Evolutionary conservation across 2,797 vertebrate species (phyloP).

Genomic region (Thripadectes ignobilis): DNA sequence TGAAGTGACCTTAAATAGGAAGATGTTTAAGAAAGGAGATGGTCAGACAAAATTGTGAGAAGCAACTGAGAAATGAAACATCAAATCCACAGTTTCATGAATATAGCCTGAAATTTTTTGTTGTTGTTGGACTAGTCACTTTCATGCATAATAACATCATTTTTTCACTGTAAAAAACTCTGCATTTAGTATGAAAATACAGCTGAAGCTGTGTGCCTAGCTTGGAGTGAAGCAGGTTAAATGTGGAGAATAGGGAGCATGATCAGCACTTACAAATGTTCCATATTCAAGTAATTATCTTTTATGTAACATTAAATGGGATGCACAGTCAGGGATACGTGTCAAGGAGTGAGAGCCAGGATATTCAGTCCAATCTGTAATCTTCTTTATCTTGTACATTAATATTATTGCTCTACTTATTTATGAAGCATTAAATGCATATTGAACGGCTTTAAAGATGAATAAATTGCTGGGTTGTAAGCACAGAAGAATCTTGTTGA

Average conservation of each 20-base stretch:
- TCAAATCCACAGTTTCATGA: background rate
- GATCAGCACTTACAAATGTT: background rate
- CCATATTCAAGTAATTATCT: background rate
- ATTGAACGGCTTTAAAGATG: background rate
- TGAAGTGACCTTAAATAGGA: background rate
- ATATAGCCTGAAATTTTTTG: background rate
- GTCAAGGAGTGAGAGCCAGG: background rate
- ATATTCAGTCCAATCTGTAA: background rate
- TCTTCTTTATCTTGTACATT: background rate
- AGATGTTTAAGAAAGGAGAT: background rate
- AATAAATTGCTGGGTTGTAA: background rate
- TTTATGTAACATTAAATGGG: background rate
- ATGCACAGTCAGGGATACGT: background rate
- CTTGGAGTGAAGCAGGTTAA: background rate
- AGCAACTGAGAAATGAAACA: background rate
- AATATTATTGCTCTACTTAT: background rate
- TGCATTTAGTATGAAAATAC: background rate
- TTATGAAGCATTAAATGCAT: background rate
- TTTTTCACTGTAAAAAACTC: background rate
- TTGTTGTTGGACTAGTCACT: background rate
- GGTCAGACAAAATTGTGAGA: background rate
- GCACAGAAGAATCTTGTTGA: background rate
- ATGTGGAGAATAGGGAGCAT: background rate
- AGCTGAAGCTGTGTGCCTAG: background rate
- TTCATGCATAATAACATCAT: background rate